Evolutionary conservation across 1,140 invertebrate species (phyloP), one percentile per base, ranked within the genome.

Genomic region (Rhagoletis zephyria): DNA sequence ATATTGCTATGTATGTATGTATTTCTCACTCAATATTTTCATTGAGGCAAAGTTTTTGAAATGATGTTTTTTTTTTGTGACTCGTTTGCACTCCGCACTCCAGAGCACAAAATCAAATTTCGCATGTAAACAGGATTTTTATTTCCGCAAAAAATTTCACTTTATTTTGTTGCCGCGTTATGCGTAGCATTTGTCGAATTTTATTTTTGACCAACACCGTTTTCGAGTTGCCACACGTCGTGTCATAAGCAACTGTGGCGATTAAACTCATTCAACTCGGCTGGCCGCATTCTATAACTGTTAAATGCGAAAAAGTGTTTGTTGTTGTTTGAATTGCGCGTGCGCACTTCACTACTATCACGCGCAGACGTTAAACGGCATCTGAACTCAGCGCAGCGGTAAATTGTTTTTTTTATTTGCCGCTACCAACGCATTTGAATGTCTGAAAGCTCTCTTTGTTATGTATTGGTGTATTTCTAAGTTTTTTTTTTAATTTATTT

Each of bases 121-220:
- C 6, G 45, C 14, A 67, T 16, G 16, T 40, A 59, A 88, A 87
- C 59, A 88, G 48, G 64, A 88, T 88, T 87, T 88, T 88, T 12
- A 87, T 87, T 88, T 88, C 88, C 85, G 88, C 81, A 87, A 88
- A 88, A 88, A 87, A 88, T 88, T 86, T 87, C 85, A 87, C 59
- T 88, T 88, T 88, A 87, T 88, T 88, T 45, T 60, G 61, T 59
- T 87, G 61, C 45, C 87, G 87, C 51, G 87, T 87, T 67, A 61
- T 87, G 87, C 74, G 87, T 77, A 86, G 85, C 88, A 88, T 88
- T 88, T 88, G 88, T 88, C 81, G 61, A 42, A 81, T 4, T 51
- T 16, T 81, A 6, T 10, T 30, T 81, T 81, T 56, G 48, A 56
- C 16, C 48, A 74, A 42, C 67, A 12, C 67, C 10, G 42, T 16